phyloP scores from a whole-genome alignment of 2,888 invertebrate genomes.

The Camponotus fellah region DNA sequence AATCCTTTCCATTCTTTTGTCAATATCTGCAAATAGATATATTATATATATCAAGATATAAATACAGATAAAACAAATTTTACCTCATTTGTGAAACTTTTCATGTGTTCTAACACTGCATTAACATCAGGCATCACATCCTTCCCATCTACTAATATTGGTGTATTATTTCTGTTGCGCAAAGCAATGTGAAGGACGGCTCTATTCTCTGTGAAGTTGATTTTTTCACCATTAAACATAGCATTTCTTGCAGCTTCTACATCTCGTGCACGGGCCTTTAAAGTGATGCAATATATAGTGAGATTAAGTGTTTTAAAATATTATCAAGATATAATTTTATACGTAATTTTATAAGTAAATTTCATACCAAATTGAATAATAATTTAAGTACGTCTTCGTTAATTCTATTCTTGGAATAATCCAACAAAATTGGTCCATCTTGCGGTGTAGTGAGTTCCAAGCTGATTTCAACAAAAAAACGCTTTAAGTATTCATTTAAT shows the following conservation, averaged over 20 bases:
- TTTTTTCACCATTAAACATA: constrained; percentile 97
- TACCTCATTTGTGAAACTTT: constrained; percentile 94
- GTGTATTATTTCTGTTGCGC: constrained; percentile 93
- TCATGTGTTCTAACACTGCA: constrained; percentile 97
- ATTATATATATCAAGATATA: background rate
- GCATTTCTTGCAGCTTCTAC: constrained; percentile 95
- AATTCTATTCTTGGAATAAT: constrained; percentile 98
- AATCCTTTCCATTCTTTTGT: constrained; percentile 84
- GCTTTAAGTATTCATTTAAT: background rate
- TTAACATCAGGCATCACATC: constrained; percentile 98
- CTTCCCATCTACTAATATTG: constrained; percentile 93
- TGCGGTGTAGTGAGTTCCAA: constrained; percentile 91
- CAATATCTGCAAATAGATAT: constrained; percentile 75
- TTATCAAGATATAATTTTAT: background rate
- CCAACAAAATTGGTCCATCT: constrained; percentile 96
- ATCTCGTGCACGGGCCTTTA: constrained; percentile 90
- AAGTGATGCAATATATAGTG: constrained; percentile 23
- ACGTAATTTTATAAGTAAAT: background rate
- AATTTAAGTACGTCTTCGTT: constrained; percentile 91
- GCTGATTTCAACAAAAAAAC: constrained; percentile 86
- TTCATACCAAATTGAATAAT: constrained; percentile 94
- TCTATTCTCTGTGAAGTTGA: constrained; percentile 98
- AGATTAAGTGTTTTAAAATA: background rate
- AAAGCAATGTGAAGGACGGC: constrained; percentile 98
- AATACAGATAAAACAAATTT: background rate